Evolutionary conservation across 1,140 invertebrate species (phyloP).

Genomic region (Pinna nobilis): DNA sequence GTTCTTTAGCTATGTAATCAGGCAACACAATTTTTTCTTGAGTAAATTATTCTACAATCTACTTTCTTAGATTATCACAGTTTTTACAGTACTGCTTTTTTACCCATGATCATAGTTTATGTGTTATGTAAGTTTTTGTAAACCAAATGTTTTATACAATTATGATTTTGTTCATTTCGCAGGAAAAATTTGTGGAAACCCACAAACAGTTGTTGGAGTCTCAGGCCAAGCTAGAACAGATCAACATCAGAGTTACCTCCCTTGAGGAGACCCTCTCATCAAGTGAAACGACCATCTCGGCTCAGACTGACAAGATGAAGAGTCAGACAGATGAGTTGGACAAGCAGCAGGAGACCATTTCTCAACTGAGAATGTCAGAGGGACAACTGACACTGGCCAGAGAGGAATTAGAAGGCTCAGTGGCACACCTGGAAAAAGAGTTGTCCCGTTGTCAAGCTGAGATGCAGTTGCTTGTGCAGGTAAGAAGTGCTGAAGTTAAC

Average conservation of each 20-base stretch:
- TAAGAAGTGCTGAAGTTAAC: too few relatives aligned
- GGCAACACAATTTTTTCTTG: too few relatives aligned
- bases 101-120: too few relatives aligned
- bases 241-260: slow-evolving; percentile 10
- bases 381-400: neutral
- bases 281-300: slow-evolving; percentile 4
- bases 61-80: too few relatives aligned
- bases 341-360: neutral
- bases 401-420: slow-evolving; percentile 10
- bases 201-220: slow-evolving; percentile 28
- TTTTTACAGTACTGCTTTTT: too few relatives aligned
- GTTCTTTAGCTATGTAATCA: too few relatives aligned
- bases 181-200: slow-evolving; percentile 40
- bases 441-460: slow-evolving; percentile 36
- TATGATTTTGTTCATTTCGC: slow-evolving; percentile 13
- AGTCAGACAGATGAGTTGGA: slow-evolving; percentile 9
- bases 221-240: slow-evolving; percentile 35
- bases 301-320: neutral
- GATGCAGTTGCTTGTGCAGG: slow-evolving; percentile 25
- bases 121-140: too few relatives aligned
- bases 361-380: slow-evolving; percentile 15
- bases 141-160: too few relatives aligned
- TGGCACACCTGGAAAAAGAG: slow-evolving; percentile 29
- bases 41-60: too few relatives aligned
- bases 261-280: slow-evolving; percentile 1